Percentiles rank a stretch among this genome's conserved stretches.
Conservation (phyloP, 2,797 vertebrate genomes). For the Hylomyscus alleni region DNA sequence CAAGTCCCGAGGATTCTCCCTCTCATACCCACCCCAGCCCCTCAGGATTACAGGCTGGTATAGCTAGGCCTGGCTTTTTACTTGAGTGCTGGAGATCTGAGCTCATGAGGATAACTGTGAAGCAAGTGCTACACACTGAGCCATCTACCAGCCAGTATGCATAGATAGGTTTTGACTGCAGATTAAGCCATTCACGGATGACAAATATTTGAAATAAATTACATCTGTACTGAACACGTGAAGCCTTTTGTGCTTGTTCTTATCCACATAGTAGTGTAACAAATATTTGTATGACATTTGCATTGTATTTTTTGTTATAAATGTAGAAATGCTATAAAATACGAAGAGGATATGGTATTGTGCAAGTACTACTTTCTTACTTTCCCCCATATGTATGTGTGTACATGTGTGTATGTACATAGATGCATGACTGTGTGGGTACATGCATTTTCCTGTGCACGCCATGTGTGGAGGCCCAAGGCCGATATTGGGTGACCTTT, state of each 20-base stretch:
- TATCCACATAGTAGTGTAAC: not conserved
- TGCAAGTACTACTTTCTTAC: not conserved
- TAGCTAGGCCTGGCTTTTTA: not conserved
- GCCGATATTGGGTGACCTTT: not conserved
- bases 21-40: too few relatives aligned
- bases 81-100: not conserved
- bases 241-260: not conserved
- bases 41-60: not conserved
- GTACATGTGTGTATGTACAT: not conserved
- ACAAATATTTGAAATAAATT: not conserved
- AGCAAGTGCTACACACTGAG: not conserved
- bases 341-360: not conserved
- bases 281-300: not conserved
- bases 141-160: not conserved
- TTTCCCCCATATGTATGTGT: not conserved
- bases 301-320: not conserved
- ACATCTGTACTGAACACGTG: too few relatives aligned
- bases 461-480: too few relatives aligned
- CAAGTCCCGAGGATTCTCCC: not conserved
- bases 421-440: not conserved
- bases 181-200: not conserved
- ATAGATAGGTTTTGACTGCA: not conserved
- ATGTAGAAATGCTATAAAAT: not conserved
- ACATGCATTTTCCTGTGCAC: not conserved
- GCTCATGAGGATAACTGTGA: not conserved